Base-by-base conservation (phyloP, 2,797 vertebrate species). In the Otolemur crassicaudatus region DNA sequence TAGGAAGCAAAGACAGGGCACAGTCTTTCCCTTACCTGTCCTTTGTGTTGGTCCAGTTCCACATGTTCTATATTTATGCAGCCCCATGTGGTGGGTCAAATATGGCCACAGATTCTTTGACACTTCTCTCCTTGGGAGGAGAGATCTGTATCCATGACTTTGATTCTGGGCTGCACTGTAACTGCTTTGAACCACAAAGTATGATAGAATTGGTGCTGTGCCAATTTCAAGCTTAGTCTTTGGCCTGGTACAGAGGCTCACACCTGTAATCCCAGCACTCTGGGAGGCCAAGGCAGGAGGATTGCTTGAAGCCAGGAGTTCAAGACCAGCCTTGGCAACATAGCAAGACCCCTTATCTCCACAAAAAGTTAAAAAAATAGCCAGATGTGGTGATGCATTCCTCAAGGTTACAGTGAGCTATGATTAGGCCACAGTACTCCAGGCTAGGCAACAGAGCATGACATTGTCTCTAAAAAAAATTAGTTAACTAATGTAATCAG, bases 101-200 rank as follows among this genome's bases (percentile, higher is more conserved):
- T 22, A 88, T 12, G 2, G 37, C 56, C 67, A 63, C 77, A 53
- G 63, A 80, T 46, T 77, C 67, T 84, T 72, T 46, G 82, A 77
- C 46, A 77, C 7, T 72, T 25, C 53, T 87, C 17, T 95, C 70
- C 87, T 82, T 70, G 37, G 63, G 37, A 88, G 9, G 58, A 65
- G 13, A 20, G 19, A 13, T 56, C 49, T 94, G 40, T 84, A 77
- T 73, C 75, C 20, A 80, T 86, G 43, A 80, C 76, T 49, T 56
- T 81, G 73, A 70, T 31, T 80, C 75, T 75, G 12, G 79, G 67
- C 40, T 95, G 25, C 43, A 40, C 25, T 85, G 46, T 75, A 76
- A 91, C 75, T 60, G 43, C 87, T 87, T 76, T 89, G 70, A 87
- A 70, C 79, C 83, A 29, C 27, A 75, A 46, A 79, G 10, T 87